A percentile compares a stretch with the other conserved stretches of the same genome.
Evolutionary conservation across 1,140 invertebrate genomes (phyloP).

Genomic region (Papilio glaucus): DNA sequence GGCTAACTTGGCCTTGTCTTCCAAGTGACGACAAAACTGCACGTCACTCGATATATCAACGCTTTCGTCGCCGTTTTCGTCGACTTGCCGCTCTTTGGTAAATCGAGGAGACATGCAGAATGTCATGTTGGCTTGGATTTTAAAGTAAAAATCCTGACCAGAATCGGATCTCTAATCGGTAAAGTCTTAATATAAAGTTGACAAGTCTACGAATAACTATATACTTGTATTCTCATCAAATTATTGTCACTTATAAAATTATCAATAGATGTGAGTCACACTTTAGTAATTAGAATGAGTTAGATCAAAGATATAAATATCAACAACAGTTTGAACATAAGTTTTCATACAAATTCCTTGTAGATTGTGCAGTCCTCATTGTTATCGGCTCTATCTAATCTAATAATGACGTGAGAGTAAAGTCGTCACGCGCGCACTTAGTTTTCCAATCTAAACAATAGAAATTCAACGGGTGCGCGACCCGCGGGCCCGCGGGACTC

Average conservation of each 20-base stretch:
- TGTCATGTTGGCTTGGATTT: too few species aligned
- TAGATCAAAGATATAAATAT: too few species aligned
- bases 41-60: too few species aligned
- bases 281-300: neutral
- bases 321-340: neutral
- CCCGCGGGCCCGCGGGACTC: slow-evolving; percentile 75
- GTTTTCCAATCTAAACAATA: slow-evolving; percentile 84
- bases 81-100: too few species aligned
- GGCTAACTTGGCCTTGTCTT: too few species aligned
- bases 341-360: neutral
- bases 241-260: neutral
- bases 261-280: slow-evolving; percentile 18
- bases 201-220: too few species aligned
- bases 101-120: too few species aligned
- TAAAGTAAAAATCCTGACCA: too few species aligned
- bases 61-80: too few species aligned
- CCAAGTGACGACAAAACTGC: too few species aligned
- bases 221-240: neutral
- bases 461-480: slow-evolving; percentile 81
- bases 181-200: too few species aligned
- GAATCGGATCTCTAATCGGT: too few species aligned
- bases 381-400: slow-evolving; percentile 63
- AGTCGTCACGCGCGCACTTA: slow-evolving; percentile 74
- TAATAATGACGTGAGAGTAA: slow-evolving; percentile 77
- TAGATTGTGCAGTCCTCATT: slow-evolving; percentile 19